phyloP scores from a whole-genome alignment of 1,140 invertebrate genomes.

The Tetranychus urticae region DNA sequence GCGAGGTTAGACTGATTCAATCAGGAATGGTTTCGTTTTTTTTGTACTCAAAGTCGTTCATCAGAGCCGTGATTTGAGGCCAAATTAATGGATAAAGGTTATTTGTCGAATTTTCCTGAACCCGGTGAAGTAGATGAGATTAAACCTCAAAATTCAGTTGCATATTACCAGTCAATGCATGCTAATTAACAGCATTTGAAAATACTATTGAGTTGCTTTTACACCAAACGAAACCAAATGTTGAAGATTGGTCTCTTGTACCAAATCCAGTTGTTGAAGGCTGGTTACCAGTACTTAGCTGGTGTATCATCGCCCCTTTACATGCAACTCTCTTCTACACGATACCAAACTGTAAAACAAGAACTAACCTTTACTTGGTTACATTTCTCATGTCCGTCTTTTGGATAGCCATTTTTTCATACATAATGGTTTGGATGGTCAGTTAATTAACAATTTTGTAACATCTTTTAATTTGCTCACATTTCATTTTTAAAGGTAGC shows the following conservation, averaged over 20 bases:
- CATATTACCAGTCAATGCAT: neutral
- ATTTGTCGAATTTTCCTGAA: neutral
- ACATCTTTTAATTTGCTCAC: no score
- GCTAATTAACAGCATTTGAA: neutral
- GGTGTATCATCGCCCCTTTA: slow-evolving; percentile 13
- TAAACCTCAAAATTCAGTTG: neutral
- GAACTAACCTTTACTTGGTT: slow-evolving; percentile 20
- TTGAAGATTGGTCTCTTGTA: slow-evolving; percentile 3
- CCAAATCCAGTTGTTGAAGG: slow-evolving; percentile 7
- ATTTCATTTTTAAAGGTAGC: slow-evolving; percentile 11
- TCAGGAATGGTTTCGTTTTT: no score
- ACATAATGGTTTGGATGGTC: slow-evolving; percentile 14
- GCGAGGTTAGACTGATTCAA: no score
- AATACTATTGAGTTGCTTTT: no score
- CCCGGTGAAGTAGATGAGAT: neutral
- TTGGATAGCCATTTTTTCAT: slow-evolving; percentile 10
- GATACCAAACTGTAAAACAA: slow-evolving; percentile 62
- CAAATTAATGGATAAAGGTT: neutral
- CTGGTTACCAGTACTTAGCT: slow-evolving; percentile 7
- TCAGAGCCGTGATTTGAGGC: slow-evolving; percentile 1
- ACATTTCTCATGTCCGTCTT: no score
- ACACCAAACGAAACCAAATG: neutral
- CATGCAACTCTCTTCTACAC: slow-evolving; percentile 48
- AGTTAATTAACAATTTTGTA: no score
- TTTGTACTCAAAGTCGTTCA: neutral